Conservation (phyloP, 2,888 invertebrate genomes). For the Pycnomerus fuliginosus region DNA sequence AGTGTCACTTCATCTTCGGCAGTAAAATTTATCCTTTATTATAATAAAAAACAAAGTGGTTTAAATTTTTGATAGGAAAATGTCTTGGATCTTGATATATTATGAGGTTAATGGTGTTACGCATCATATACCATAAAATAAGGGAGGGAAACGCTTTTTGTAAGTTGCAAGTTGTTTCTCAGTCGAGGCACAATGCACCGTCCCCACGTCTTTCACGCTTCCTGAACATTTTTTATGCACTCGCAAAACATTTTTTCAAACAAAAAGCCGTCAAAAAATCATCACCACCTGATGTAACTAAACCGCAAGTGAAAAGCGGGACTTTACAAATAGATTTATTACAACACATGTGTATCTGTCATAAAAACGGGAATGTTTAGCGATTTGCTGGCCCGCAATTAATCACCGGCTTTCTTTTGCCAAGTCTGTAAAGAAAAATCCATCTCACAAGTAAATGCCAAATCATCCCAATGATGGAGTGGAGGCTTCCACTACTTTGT, state of each 20-base stretch:
- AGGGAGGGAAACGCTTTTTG: constrained; percentile 22
- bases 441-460: constrained; percentile 2
- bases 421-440: constrained; percentile 3
- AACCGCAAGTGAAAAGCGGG: too few relatives aligned
- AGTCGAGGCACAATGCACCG: constrained; percentile 17
- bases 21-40: too few relatives aligned
- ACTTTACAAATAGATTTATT: too few relatives aligned
- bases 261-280: too few relatives aligned
- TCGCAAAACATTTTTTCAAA: too few relatives aligned
- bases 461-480: background rate
- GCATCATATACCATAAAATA: constrained; percentile 39
- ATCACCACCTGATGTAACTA: too few relatives aligned
- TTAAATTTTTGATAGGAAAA: constrained; percentile 27
- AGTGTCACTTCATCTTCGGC: too few relatives aligned
- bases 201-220: constrained; percentile 14
- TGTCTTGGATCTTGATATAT: constrained; percentile 33
- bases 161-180: constrained; percentile 16
- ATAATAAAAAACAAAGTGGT: constrained; percentile 13
- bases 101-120: constrained; percentile 32
- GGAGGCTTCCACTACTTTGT: background rate
- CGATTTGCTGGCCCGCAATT: too few relatives aligned
- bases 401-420: constrained; percentile 10
- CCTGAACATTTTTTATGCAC: constrained; percentile 19
- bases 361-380: too few relatives aligned
- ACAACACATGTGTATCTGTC: too few relatives aligned